These are phyloP conservation scores for Plumapathes pennacea DNA, from an alignment of 92 coral and sea anemone species.

Conservation along the genomic window DNA sequence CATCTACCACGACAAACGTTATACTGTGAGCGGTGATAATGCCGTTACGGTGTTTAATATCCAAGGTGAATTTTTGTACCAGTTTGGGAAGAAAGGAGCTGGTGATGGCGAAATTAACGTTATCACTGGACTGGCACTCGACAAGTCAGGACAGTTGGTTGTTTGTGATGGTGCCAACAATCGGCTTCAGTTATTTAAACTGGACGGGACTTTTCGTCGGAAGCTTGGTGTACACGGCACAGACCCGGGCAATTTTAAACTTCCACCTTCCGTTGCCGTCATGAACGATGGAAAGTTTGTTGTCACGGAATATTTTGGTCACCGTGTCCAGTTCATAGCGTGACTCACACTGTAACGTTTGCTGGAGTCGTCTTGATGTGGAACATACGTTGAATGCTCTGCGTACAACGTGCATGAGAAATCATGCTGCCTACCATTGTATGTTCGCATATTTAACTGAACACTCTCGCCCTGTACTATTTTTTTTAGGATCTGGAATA, in stretches of 20 bases:
- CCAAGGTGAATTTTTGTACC: slow-evolving; percentile 5
- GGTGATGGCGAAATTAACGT: slow-evolving; percentile 30
- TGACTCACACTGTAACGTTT: too few relatives aligned
- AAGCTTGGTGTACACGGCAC: slow-evolving; percentile 35
- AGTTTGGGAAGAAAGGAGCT: slow-evolving; percentile 24
- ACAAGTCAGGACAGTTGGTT: slow-evolving; percentile 38
- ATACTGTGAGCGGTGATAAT: slow-evolving; percentile 1
- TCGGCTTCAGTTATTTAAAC: slow-evolving; percentile 34
- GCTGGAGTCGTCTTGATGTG: too few relatives aligned
- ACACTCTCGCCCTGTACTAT: too few relatives aligned
- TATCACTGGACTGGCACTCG: slow-evolving; percentile 38
- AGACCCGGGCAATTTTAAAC: slow-evolving; percentile 12
- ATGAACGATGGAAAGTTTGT: slow-evolving; percentile 38
- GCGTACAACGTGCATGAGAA: too few relatives aligned
- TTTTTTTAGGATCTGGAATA: too few relatives aligned
- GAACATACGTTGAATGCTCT: too few relatives aligned
- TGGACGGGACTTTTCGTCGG: slow-evolving; percentile 26
- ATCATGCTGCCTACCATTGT: too few relatives aligned
- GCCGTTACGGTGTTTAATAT: not conserved
- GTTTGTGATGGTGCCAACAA: slow-evolving; percentile 42
- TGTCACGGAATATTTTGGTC: slow-evolving; percentile 32
- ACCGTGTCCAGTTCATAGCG: slow-evolving; percentile 26
- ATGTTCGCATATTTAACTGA: too few relatives aligned
- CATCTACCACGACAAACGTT: not conserved
- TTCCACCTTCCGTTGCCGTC: slow-evolving; percentile 27